phyloP scores from a whole-genome alignment of 2,888 invertebrate genomes.

The Rapana venosa region DNA sequence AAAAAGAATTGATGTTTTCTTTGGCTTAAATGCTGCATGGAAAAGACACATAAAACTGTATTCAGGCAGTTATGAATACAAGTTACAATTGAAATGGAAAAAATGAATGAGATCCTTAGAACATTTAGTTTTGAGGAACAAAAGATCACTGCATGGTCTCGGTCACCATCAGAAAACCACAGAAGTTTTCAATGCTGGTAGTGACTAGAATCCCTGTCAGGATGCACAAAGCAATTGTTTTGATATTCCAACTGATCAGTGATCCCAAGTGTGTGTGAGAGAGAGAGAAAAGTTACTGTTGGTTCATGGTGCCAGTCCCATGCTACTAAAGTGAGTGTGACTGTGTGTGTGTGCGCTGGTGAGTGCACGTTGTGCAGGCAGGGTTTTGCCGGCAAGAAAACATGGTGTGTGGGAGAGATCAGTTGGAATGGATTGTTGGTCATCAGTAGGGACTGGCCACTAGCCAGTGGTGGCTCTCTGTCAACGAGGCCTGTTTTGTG shows the following conservation, averaged over 20 bases:
- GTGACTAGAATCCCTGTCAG: background rate
- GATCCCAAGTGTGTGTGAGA: background rate
- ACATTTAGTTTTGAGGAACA: too few species aligned
- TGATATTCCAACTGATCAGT: constrained; percentile 25
- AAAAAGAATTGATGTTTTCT: too few species aligned
- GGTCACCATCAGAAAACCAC: too few species aligned
- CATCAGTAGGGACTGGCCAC: background rate
- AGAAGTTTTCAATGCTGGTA: too few species aligned
- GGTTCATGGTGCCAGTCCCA: constrained; percentile 23
- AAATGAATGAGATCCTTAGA: background rate
- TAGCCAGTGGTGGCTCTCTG: background rate
- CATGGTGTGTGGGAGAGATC: background rate
- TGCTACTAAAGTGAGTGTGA: background rate
- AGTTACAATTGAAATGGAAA: background rate
- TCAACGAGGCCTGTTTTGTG: background rate
- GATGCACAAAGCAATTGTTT: constrained; percentile 16
- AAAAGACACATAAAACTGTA: too few species aligned
- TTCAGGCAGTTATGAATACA: background rate
- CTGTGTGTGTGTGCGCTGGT: background rate
- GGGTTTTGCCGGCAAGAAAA: background rate
- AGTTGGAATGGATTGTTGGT: background rate
- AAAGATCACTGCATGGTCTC: too few species aligned
- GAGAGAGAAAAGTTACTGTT: too few species aligned
- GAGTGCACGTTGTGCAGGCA: background rate
- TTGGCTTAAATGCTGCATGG: too few species aligned